Evolutionary conservation across 2,888 invertebrate species (phyloP).

Genomic region (Eilema depressum): DNA sequence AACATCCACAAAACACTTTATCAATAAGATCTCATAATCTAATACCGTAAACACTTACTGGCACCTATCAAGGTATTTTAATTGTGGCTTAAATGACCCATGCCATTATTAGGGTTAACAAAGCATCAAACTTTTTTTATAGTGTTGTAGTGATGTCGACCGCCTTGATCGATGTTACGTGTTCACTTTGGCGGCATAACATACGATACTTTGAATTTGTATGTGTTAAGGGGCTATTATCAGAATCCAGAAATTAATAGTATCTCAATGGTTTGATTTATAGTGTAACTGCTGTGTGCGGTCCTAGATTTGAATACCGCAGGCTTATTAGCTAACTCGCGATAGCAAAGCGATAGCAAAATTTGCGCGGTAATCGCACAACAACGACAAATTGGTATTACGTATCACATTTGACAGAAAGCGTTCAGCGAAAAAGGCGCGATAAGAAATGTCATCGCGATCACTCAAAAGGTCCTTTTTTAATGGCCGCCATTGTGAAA

Average conservation of each 20-base stretch:
- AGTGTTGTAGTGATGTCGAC: slow-evolving; percentile 54
- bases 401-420: no score
- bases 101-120: slow-evolving; percentile 59
- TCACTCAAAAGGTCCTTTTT: no score
- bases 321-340: no score
- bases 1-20: slow-evolving; percentile 15
- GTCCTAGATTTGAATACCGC: no score
- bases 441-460: no score
- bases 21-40: slow-evolving; percentile 44
- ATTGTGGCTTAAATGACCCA: slow-evolving; percentile 61
- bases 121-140: slow-evolving; percentile 49
- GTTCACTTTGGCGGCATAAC: slow-evolving; percentile 72
- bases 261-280: no score
- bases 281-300: no score
- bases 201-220: slow-evolving; percentile 61
- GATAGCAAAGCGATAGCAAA: no score
- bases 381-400: no score
- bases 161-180: slow-evolving; percentile 69
- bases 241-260: background rate
- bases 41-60: slow-evolving; percentile 49
- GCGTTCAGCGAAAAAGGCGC: no score
- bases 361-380: no score
- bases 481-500: no score
- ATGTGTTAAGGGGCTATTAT: slow-evolving; percentile 6
- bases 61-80: slow-evolving; percentile 51